Evolutionary conservation across 2,888 invertebrate genomes (phyloP), one percentile per base, ranked within the genome.

Genomic region (Euzetes globulus): DNA sequence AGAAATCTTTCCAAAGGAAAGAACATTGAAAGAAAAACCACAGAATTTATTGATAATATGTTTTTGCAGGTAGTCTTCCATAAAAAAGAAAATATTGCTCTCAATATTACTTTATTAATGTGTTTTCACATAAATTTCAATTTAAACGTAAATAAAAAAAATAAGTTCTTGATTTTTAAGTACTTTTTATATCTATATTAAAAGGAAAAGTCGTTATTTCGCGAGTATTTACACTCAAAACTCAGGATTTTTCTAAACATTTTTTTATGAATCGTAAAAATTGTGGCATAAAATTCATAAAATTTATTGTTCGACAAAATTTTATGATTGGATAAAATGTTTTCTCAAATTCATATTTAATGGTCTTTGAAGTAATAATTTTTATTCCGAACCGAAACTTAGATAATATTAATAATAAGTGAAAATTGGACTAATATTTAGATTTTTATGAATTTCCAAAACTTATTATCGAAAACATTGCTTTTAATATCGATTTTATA

Each of bases 401-500:
- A 50, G n/a, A 50, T 50, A 50, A 50, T 19, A 50, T 3, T n/a
- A 17, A 13, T 47, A 47, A 17, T 52, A 15, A 52, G 22, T 6
- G 4, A 1, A 55, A 25, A 55, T 41, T 55, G 55, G 4, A n/a
- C n/a, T 55, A 22, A 55, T 25, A 55, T 55, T 55, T 55, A 55
- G 13, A 55, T 55, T 55, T 55, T 25, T 25, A 25, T 22, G 22
- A 22, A 55, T 25, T 55, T 55, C 22, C 25, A 55, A 41, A 55
- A 55, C 55, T 55, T 25, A 25, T 55, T 55, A 11, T 55, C 22
- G n/a, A 11, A 50, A 50, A 50, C 50, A 60, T 60, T 29, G 25
- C 27, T 17, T 29, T 60, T 60, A 60, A 33, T 60, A 60, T 60
- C 33, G 60, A 60, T 60, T 60, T 60, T 60, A 60, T 60, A 33